These are phyloP conservation scores for Xestia sexstrigata DNA, from an alignment of 2,888 invertebrate species.

Conservation along the genomic window DNA sequence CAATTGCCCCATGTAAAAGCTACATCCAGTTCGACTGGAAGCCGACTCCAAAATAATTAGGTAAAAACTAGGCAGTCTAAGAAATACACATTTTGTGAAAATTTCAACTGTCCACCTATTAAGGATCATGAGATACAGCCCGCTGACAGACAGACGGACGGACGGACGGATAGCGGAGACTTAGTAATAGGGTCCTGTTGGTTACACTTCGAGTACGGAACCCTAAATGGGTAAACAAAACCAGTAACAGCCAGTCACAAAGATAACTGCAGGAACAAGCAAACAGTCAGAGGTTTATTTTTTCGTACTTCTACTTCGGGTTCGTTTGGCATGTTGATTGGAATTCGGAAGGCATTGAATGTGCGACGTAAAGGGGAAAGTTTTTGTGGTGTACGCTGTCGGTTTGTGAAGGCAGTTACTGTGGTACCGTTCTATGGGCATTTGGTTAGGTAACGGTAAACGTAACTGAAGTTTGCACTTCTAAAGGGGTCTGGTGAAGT, in stretches of 20 bases:
- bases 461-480: neutral
- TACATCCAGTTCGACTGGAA: too few species aligned
- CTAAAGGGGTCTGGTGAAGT: neutral
- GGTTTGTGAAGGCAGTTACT: slow-evolving; percentile 23
- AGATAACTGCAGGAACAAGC: slow-evolving; percentile 22
- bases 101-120: too few species aligned
- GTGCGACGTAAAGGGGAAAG: slow-evolving; percentile 17
- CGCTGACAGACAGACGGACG: too few species aligned
- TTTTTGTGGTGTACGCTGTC: slow-evolving; percentile 30
- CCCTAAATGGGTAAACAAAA: neutral
- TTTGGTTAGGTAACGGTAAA: neutral
- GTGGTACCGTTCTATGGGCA: neutral
- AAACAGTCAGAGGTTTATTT: slow-evolving; percentile 17
- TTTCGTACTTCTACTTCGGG: slow-evolving; percentile 29
- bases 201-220: too few species aligned
- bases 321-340: slow-evolving; percentile 50
- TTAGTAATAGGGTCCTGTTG: too few species aligned
- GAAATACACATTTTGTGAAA: too few species aligned
- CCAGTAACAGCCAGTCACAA: neutral
- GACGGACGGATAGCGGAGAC: too few species aligned
- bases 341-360: slow-evolving; percentile 29
- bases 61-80: too few species aligned
- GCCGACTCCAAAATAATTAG: too few species aligned
- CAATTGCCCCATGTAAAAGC: too few species aligned
- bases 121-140: too few species aligned